Base-by-base conservation (phyloP, 2,797 vertebrate genomes). In the Bucorvus abyssinicus region DNA sequence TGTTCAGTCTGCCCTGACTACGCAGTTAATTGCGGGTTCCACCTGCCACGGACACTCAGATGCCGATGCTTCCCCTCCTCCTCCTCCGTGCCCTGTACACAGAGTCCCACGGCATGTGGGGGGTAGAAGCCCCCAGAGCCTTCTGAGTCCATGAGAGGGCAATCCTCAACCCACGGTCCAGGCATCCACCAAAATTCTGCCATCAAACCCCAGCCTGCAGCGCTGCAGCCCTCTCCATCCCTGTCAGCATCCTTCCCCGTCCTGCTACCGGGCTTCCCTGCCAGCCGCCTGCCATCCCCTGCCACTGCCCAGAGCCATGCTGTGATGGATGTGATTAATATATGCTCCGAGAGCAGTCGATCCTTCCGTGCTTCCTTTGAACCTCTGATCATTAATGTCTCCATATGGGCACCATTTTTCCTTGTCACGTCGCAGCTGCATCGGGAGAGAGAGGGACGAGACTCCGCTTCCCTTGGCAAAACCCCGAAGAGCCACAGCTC, bases 321-420 rank as follows among this genome's bases (percentile, higher is more conserved):
- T 0, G 3, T 93, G 95, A 96, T 94, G 95, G 91, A 95, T 94
- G 95, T 84, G 94, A 93, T 90, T 91, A 91, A 94, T 91, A 88
- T 76, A 29, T 64, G 93, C 94, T 86, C 0, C 0, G 95, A 77
- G 89, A 94, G 91, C 89, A 56, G 80, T 70, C 32, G 59, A 84
- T 93, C 94, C 95, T 81, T 42, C 93, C 14, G 6, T 87, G 94
- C 95, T 86, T 81, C 36, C 93, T 95, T 88, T 82, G 91, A 97
- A 94, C 89, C 83, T 84, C 87, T 34, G 67, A 94, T 92, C 95
- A 86, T 89, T 95, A 73, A 84, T 47, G 88, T 50, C 91, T 96
- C 95, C 95, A 94, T 87, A 88, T 94, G 95, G 95, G 80, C 91
- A 94, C 85, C 94, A 93, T 96, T 96, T 96, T 81, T 97, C 80